These are phyloP conservation scores for Caranx melampygus DNA, from an alignment of 2,113 vertebrate genomes.

Conservation along the genomic window DNA sequence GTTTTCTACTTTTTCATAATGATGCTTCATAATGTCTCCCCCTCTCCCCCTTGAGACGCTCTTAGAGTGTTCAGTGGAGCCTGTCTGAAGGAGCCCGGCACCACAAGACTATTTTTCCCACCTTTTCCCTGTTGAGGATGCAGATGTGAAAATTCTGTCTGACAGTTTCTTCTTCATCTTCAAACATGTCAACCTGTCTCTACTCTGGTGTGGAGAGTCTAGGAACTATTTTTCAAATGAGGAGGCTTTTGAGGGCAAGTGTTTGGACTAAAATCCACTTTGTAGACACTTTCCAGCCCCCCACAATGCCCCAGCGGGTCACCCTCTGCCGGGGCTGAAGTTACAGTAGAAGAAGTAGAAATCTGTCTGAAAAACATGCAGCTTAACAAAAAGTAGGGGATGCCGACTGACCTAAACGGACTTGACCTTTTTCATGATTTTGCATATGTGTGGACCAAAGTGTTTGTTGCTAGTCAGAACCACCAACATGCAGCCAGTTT, in stretches of 20 bases:
- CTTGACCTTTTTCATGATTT: neutral
- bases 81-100: neutral
- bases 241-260: neutral
- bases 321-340: neutral
- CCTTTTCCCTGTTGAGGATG: neutral
- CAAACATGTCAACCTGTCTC: neutral
- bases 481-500: neutral
- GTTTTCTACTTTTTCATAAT: neutral
- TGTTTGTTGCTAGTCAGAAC: neutral
- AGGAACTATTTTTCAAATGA: neutral
- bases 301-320: neutral
- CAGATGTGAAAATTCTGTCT: neutral
- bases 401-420: neutral
- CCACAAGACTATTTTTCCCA: neutral
- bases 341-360: neutral
- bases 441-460: neutral
- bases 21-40: neutral
- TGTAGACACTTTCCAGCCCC: neutral
- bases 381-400: neutral
- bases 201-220: neutral
- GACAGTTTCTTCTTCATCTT: neutral
- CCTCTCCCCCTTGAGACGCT: neutral
- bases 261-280: slow-evolving; percentile 11
- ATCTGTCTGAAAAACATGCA: neutral
- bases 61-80: neutral